Evolutionary conservation across 2,113 vertebrate genomes (phyloP).

Genomic region (Sylvia atricapilla): DNA sequence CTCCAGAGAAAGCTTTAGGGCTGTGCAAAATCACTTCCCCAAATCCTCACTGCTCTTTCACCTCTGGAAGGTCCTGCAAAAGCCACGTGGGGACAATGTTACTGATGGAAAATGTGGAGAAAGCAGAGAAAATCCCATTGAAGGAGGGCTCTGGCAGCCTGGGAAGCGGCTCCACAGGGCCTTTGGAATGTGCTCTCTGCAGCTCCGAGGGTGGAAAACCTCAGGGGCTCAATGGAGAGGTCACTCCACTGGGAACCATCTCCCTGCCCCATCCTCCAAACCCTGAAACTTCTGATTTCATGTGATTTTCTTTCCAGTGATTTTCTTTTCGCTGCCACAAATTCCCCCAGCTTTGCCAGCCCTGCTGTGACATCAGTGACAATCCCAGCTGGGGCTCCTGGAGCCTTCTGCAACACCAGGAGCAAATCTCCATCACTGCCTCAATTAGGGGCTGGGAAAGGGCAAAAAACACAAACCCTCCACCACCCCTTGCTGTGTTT

Average conservation of each 20-base stretch:
- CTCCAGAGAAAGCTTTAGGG: not conserved
- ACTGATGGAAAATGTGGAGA: not conserved
- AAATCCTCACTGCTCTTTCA: not conserved
- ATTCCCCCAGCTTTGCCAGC: not conserved
- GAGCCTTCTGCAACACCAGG: not conserved
- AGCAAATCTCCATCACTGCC: not conserved
- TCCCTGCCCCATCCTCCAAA: not conserved
- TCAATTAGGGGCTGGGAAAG: not conserved
- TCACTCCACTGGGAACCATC: accelerated
- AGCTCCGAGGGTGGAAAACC: not conserved
- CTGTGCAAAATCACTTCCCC: slow-evolving; percentile 11
- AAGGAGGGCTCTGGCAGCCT: not conserved
- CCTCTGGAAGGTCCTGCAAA: not conserved
- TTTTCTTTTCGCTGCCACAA: not conserved
- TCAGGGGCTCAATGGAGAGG: not conserved
- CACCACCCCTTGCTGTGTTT: accelerated
- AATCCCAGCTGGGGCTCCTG: not conserved
- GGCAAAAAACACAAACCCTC: not conserved
- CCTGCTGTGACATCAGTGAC: not conserved
- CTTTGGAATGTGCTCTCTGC: not conserved
- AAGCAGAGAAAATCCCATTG: accelerated
- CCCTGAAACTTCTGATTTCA: not conserved
- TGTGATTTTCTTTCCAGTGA: accelerated
- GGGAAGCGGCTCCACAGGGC: not conserved
- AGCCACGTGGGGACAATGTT: not conserved